Conservation (phyloP, 2,113 vertebrate species). For the Nerophis ophidion region DNA sequence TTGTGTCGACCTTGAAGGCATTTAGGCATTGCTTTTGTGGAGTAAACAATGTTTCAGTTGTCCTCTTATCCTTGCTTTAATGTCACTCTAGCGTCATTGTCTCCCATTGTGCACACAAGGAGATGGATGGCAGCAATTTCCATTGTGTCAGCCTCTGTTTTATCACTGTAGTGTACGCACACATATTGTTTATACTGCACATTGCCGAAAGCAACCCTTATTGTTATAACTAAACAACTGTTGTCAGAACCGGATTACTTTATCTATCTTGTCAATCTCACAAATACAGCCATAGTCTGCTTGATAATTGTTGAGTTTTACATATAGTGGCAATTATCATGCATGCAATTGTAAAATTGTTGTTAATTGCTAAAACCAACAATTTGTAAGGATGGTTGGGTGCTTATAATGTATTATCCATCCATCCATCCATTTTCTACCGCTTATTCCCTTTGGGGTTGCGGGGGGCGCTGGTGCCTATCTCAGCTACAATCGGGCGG, state of each 20-base stretch:
- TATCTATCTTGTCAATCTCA: too few relatives aligned
- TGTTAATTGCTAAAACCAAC: not conserved
- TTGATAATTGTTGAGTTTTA: not conserved
- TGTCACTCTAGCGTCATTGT: not conserved
- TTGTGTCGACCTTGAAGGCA: not conserved
- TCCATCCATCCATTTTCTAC: too few relatives aligned
- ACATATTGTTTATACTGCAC: slow-evolving; percentile 17
- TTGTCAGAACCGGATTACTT: too few relatives aligned
- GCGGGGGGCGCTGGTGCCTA: too few relatives aligned
- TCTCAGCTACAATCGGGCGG: too few relatives aligned
- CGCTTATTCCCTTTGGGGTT: too few relatives aligned
- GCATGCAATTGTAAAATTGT: not conserved
- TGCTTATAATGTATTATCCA: not conserved
- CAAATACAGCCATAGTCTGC: not conserved
- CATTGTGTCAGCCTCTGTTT: slow-evolving; percentile 65
- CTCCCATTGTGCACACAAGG: slow-evolving; percentile 4
- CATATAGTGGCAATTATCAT: not conserved
- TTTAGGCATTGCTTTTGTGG: not conserved
- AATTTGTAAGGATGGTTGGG: not conserved
- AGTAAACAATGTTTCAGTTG: not conserved
- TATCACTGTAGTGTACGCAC: slow-evolving; percentile 58
- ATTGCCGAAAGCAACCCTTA: slow-evolving; percentile 51
- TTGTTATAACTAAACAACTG: not conserved
- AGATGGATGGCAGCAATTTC: slow-evolving; percentile 80
- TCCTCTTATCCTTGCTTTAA: not conserved